Conservation (phyloP, 2,888 invertebrate species). For the Aethes cnicana region DNA sequence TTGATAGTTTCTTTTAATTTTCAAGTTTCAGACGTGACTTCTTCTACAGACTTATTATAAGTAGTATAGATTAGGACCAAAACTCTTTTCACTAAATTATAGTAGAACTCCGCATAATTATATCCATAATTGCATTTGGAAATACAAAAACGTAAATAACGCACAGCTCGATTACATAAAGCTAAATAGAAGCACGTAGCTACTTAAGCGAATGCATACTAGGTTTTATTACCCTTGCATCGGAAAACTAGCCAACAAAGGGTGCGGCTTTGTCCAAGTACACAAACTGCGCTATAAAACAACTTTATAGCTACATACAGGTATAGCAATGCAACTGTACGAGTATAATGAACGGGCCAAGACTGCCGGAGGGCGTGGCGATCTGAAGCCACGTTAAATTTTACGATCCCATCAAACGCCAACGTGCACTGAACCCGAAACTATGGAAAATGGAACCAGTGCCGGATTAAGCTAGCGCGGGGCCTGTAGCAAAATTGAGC, state of each 20-base stretch:
- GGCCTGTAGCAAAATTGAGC: too few species aligned
- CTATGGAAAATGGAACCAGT: constrained; percentile 38
- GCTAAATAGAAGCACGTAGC: too few species aligned
- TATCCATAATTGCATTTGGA: too few species aligned
- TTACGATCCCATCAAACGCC: constrained; percentile 61
- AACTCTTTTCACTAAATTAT: too few species aligned
- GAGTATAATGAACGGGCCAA: constrained; percentile 38
- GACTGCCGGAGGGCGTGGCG: constrained; percentile 29
- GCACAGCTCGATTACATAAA: too few species aligned
- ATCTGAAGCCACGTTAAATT: constrained; percentile 49
- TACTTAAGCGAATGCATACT: background rate
- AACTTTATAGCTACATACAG: background rate
- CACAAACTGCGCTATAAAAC: constrained; percentile 6
- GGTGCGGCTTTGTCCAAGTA: background rate
- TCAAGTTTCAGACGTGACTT: too few species aligned
- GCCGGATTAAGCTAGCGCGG: too few species aligned
- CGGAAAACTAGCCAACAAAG: background rate
- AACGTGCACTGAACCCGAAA: constrained; percentile 55
- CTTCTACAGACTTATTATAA: too few species aligned
- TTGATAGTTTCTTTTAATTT: too few species aligned
- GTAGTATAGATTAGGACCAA: too few species aligned
- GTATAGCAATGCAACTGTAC: constrained; percentile 36
- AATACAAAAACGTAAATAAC: too few species aligned
- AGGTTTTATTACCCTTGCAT: background rate
- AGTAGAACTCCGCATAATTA: too few species aligned